phyloP scores from a whole-genome alignment of 2,797 vertebrate genomes.

The Echeneis naucrates region DNA sequence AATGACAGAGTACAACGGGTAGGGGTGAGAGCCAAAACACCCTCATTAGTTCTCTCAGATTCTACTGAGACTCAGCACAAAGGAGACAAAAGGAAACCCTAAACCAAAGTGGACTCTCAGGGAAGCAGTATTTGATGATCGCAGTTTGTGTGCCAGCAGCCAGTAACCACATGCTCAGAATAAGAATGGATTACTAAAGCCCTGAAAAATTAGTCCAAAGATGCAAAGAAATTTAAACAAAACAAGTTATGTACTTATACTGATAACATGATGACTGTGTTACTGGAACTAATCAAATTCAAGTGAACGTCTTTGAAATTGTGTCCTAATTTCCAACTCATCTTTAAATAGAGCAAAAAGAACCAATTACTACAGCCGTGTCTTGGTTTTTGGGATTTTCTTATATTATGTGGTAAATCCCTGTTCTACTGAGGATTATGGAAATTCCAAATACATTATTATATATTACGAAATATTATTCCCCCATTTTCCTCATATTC shows the following conservation, averaged over 20 bases:
- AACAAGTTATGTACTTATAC: not conserved
- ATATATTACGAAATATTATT: slow-evolving; percentile 17
- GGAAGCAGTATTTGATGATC: not conserved
- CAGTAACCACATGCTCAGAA: not conserved
- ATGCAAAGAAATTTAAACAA: not conserved
- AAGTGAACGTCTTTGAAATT: slow-evolving; percentile 1
- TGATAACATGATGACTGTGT: not conserved
- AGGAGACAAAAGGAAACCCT: not conserved
- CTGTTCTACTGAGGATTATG: slow-evolving; percentile 21
- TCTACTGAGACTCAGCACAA: slow-evolving; percentile 27
- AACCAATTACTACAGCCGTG: slow-evolving; percentile 21
- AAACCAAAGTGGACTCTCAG: slow-evolving; percentile 6
- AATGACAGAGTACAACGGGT: slow-evolving; percentile 51
- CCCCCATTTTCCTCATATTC: slow-evolving; percentile 9
- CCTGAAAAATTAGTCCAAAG: not conserved
- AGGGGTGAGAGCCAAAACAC: slow-evolving; percentile 34
- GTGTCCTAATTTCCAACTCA: slow-evolving; percentile 13
- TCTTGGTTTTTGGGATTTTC: slow-evolving; percentile 9
- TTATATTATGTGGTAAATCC: slow-evolving; percentile 32
- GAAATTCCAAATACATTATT: slow-evolving; percentile 27
- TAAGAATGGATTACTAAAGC: not conserved
- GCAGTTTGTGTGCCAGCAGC: not conserved
- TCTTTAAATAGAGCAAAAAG: slow-evolving; percentile 10
- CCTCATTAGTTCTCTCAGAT: slow-evolving; percentile 30
- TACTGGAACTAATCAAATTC: not conserved